Base-by-base conservation (phyloP, 2,797 vertebrate species). In the Micromesistius poutassou region DNA sequence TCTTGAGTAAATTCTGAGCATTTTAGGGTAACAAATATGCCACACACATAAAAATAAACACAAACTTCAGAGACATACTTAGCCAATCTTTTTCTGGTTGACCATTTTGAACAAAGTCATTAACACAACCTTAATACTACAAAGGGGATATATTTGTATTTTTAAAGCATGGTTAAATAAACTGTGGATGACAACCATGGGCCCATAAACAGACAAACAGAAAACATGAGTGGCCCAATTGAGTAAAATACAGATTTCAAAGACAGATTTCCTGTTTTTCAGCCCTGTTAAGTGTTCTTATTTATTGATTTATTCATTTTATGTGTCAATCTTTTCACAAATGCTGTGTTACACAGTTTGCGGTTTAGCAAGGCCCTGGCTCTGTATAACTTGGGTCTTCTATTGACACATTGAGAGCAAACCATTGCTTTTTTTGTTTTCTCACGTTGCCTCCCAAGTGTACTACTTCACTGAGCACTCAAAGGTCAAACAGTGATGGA, bases 401-500 rank as follows among this genome's bases (percentile, higher is more conserved):
- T 84, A 85, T 87, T 87, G 80, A n/a, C 80, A 77, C 71, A 72
- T 70, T 73, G 40, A 78, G 42, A 66, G 75, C n/a, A 0, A 30
- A n/a, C 83, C 84, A 88, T 86, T 82, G 80, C 81, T 82, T 88
- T 84, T 84, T 85, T 77, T 22, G 36, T 22, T 55, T 22, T 4
- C 5, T 75, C 76, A 82, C 80, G 81, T 72, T 73, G 12, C n/a
- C 66, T 88, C 86, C 80, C 71, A 0, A 16, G 76, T 80, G 88
- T 85, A 81, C 90, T 87, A 86, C 78, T 88, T 89, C 86, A 88
- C 85, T 86, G 83, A 77, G 80, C 85, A 80, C 0, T 22, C 38
- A 89, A 90, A 89, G 90, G 89, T 89, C 87, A 80, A 72, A 2
- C 72, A 75, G 72, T 71, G 80, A 76, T 1, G 0, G 16, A 77